A percentile compares a stretch with the other conserved stretches of the same genome.
phyloP scores from a whole-genome alignment of 2,888 invertebrate species.

The Beris chalybata region DNA sequence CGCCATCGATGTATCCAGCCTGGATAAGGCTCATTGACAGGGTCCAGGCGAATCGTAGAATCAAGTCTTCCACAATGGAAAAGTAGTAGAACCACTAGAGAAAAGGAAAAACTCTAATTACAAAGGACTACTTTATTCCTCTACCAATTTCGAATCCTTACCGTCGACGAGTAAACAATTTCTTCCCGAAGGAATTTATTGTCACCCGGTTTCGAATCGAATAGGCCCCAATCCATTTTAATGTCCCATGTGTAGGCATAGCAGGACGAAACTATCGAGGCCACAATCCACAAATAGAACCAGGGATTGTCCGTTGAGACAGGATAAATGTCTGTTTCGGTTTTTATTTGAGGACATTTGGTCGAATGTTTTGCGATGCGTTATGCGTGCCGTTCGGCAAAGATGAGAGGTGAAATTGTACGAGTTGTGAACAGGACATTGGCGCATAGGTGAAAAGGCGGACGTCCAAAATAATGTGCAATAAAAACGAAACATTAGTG shows the following conservation, averaged over 20 bases:
- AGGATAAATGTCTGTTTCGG: conserved; percentile 44
- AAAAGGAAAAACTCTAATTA: conserved; percentile 18
- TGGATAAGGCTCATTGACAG: conserved; percentile 70
- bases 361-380: too few species aligned
- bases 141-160: conserved; percentile 49
- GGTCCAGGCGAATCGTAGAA: conserved; percentile 79
- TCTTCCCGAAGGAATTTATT: conserved; percentile 76
- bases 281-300: conserved; percentile 70
- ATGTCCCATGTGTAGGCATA: conserved; percentile 87
- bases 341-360: too few species aligned
- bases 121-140: not conserved
- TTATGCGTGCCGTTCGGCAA: too few species aligned
- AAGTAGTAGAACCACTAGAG: conserved; percentile 76
- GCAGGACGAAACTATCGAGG: conserved; percentile 69
- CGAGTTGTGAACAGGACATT: too few species aligned
- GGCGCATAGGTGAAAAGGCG: conserved; percentile 18
- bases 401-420: too few species aligned
- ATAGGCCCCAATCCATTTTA: conserved; percentile 86
- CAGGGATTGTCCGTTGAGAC: conserved; percentile 64
- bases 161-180: conserved; percentile 76
- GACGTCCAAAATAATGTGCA: conserved; percentile 8
- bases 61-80: conserved; percentile 78
- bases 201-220: conserved; percentile 75
- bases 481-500: conserved; percentile 19
- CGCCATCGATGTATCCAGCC: conserved; percentile 64